Evolutionary conservation across 30 jellyfish, hydroid and myxozoan species (phyloP).

Genomic region (Aurelia aurita): DNA sequence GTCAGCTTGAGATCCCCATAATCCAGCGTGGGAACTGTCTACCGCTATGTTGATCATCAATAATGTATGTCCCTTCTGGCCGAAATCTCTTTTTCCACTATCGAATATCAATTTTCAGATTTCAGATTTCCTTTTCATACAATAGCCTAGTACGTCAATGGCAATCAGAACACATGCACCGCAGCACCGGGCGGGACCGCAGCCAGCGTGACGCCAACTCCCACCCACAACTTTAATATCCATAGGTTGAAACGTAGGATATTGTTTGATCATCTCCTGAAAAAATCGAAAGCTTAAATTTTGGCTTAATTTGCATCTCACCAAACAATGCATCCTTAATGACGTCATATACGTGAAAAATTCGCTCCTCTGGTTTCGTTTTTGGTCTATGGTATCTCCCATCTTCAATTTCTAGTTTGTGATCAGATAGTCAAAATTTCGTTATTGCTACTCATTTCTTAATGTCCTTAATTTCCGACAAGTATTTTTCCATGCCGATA

Average conservation of each 20-base stretch:
- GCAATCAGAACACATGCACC: too few relatives aligned
- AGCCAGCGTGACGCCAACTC: background rate
- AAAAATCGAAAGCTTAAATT: background rate
- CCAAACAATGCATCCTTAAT: background rate
- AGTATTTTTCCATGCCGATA: background rate
- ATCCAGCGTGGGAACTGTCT: too few relatives aligned
- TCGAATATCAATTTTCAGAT: too few relatives aligned
- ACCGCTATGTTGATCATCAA: too few relatives aligned
- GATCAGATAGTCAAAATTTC: background rate
- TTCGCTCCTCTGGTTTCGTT: background rate
- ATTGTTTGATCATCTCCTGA: background rate
- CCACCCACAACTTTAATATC: background rate
- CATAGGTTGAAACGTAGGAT: background rate
- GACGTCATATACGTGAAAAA: background rate
- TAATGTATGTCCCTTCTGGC: too few relatives aligned
- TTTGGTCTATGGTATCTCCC: too few relatives aligned
- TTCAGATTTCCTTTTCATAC: too few relatives aligned
- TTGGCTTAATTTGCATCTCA: background rate
- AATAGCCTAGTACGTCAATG: too few relatives aligned
- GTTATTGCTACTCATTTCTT: background rate
- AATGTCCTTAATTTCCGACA: background rate
- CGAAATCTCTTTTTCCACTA: too few relatives aligned
- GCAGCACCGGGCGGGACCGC: too few relatives aligned
- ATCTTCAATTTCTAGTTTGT: background rate
- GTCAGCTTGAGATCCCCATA: too few relatives aligned